Conservation (phyloP, 2,797 vertebrate species). For the Carduelis carduelis region DNA sequence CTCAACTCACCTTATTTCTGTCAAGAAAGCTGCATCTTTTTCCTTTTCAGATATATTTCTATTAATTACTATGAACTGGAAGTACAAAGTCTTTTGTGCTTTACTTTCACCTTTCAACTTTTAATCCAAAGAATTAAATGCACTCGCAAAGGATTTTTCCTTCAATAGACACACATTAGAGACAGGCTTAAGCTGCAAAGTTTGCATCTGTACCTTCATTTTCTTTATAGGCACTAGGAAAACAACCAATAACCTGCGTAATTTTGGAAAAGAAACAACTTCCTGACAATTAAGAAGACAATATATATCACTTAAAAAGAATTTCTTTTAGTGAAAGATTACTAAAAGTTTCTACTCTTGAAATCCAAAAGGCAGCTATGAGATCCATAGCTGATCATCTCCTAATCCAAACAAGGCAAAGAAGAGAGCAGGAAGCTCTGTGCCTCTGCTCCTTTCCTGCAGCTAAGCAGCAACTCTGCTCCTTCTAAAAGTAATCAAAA, state of each 20-base stretch:
- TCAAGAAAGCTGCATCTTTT: background rate
- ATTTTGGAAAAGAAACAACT: background rate
- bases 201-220: background rate
- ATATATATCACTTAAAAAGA: fast-evolving
- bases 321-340: background rate
- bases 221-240: background rate
- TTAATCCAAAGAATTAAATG: background rate
- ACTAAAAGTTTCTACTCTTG: background rate
- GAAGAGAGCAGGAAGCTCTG: background rate
- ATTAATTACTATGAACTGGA: background rate
- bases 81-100: background rate
- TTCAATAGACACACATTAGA: background rate
- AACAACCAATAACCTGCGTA: background rate
- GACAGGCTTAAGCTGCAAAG: background rate
- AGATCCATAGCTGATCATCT: background rate
- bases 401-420: background rate
- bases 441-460: background rate
- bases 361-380: background rate
- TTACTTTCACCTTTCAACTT: background rate
- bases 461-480: background rate
- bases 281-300: background rate
- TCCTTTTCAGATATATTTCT: background rate
- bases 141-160: background rate
- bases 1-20: background rate
- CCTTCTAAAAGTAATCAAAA: background rate